Percentiles rank a stretch among this genome's conserved stretches.
Conservation (phyloP, 2,888 invertebrate species). For the Lapara coniferarum region DNA sequence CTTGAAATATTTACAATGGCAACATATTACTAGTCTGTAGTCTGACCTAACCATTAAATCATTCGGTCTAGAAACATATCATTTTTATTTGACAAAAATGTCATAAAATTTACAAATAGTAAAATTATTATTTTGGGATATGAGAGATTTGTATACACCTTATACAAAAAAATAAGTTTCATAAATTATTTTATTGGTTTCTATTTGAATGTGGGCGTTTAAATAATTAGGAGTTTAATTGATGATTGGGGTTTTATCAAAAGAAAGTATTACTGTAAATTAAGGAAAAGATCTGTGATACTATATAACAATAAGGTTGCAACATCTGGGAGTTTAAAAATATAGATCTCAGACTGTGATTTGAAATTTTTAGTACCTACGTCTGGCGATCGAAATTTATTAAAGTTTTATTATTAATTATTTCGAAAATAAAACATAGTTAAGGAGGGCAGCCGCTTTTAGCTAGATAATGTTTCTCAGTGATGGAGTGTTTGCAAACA, state of each 20-base stretch:
- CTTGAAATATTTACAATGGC: slow-evolving; percentile 47
- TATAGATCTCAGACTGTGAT: slow-evolving; percentile 75
- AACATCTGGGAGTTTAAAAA: slow-evolving; percentile 71
- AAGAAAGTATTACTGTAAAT: slow-evolving; percentile 77
- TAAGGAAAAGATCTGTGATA: slow-evolving; percentile 80
- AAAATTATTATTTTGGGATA: background rate
- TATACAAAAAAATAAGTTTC: slow-evolving; percentile 13
- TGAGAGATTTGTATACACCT: no score
- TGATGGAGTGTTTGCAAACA: slow-evolving; percentile 17
- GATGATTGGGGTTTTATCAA: slow-evolving; percentile 57
- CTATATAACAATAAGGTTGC: slow-evolving; percentile 69
- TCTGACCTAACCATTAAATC: slow-evolving; percentile 62
- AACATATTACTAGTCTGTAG: slow-evolving; percentile 60
- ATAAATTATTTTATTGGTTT: slow-evolving; percentile 37
- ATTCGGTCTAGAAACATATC: slow-evolving; percentile 71
- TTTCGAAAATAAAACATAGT: slow-evolving; percentile 12
- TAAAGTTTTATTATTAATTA: slow-evolving; percentile 15
- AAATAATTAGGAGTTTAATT: slow-evolving; percentile 54
- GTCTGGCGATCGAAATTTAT: slow-evolving; percentile 44
- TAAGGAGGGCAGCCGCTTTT: slow-evolving; percentile 14
- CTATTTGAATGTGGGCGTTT: slow-evolving; percentile 62
- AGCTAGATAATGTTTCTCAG: slow-evolving; percentile 9
- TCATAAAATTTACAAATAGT: slow-evolving; percentile 25
- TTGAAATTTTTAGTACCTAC: slow-evolving; percentile 50
- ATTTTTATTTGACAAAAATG: slow-evolving; percentile 45